Evolutionary conservation across 1,140 invertebrate genomes (phyloP), one percentile per base, ranked within the genome.

Genomic region (Brachionus calyciflorus): DNA sequence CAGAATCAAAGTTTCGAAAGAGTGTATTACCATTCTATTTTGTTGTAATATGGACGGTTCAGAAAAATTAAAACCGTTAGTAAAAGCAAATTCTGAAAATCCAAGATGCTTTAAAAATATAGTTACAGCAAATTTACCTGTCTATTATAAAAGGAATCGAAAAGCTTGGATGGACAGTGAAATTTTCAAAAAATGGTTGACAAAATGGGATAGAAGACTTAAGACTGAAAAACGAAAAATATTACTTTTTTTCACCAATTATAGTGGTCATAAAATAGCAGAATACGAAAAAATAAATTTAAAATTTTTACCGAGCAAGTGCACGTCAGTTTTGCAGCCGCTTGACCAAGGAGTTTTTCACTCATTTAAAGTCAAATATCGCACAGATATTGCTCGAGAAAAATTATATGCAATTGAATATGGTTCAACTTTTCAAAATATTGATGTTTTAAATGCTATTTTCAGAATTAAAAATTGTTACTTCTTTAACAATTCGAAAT

Each of bases 101-200:
- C 79, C 79, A 53, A 65, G 79, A 30, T 81, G 79, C 55, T 81
- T 81, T 70, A 77, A 78, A 73, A 77, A 77, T 17, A 48, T 60
- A 30, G 53, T 77, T 21, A 24, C 70, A 21, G 68, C 77, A 14
- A 76, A 51, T 51, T 21, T 81, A 44, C 79, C 79, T 19, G 55
- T 77, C 2, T 48, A 5, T 4, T 81, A 78, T 37, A 53, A 46
- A 17, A 21, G 37, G 7, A 81, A 78, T 30, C 77, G 68, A 46
- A 79, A 79, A 24, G 78, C 77, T 10, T 79, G 78, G 73, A 78
- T 79, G 77, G 79, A 75, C 4, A 26, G 49, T n/a, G 28, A 21
- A 5, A 75, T 79, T 48, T 79, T 79, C 68, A 48, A 83, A 85
- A 78, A 78, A 24, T 80, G 79, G 79, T 17, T 79, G 17, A 14